A percentile compares a stretch with the other conserved stretches of the same genome.
phyloP scores from a whole-genome alignment of 2,113 vertebrate species.

The Typhlomys cinereus region DNA sequence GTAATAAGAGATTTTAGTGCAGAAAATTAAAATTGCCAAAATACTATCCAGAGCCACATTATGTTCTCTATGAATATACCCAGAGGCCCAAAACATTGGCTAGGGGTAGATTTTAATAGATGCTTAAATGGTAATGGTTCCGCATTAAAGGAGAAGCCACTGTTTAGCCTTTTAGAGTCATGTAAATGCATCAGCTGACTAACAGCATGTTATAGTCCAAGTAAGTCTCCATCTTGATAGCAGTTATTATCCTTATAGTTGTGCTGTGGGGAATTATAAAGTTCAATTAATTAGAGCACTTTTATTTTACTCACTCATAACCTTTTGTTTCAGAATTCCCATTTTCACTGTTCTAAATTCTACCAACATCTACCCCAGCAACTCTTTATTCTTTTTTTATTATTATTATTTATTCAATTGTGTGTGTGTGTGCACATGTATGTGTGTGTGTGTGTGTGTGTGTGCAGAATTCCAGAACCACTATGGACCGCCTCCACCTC shows the following conservation, averaged over 20 bases:
- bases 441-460: too few relatives aligned
- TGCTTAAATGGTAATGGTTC: not conserved
- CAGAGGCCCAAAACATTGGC: not conserved
- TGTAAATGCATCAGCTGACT: not conserved
- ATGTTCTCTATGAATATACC: not conserved
- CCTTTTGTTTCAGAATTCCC: not conserved
- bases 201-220: not conserved
- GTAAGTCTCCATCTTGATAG: slow-evolving; percentile 4
- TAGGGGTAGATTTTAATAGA: not conserved
- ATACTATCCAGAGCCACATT: not conserved
- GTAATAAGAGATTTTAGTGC: not conserved
- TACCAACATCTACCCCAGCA: not conserved
- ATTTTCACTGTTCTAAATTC: not conserved
- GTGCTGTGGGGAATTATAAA: not conserved
- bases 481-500: too few relatives aligned
- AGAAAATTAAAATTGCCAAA: slow-evolving; percentile 12
- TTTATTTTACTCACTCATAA: not conserved
- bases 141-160: not conserved
- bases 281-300: slow-evolving; percentile 28
- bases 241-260: not conserved
- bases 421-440: too few relatives aligned
- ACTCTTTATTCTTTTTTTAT: not conserved
- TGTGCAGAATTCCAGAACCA: too few relatives aligned
- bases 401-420: too few relatives aligned
- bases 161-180: not conserved